These are phyloP conservation scores for Cryptocephalus primarius DNA, from an alignment of 2,888 invertebrate species.

Conservation along the genomic window DNA sequence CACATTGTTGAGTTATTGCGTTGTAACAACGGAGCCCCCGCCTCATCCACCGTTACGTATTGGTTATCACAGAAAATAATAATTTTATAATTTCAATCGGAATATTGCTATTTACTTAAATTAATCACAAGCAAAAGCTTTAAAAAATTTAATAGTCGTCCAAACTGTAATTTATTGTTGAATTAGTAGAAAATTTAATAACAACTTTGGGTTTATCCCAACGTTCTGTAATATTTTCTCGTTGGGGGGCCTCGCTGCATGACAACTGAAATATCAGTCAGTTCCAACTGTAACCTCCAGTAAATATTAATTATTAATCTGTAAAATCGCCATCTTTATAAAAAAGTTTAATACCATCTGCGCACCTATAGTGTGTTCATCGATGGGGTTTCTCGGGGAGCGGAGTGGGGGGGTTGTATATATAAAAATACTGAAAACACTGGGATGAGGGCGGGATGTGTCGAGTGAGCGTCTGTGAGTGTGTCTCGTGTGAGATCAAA, in stretches of 20 bases:
- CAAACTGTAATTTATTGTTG: no score
- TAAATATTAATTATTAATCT: conserved; percentile 16
- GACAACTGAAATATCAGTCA: conserved; percentile 24
- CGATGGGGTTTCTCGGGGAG: conserved; percentile 14
- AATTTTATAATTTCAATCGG: no score
- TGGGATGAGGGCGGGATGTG: conserved; percentile 6
- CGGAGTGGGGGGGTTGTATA: background rate
- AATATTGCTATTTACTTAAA: no score
- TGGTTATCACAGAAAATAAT: no score
- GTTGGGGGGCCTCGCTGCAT: background rate
- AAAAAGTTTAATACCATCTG: conserved; percentile 19
- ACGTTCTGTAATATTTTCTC: background rate
- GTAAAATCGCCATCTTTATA: background rate
- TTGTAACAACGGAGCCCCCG: background rate
- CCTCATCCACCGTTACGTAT: no score
- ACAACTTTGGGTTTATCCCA: no score
- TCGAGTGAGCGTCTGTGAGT: no score
- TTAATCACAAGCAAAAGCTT: no score
- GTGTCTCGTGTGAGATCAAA: conserved; percentile 16
- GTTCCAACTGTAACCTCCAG: conserved; percentile 24
- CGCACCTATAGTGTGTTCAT: conserved; percentile 5
- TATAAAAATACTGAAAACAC: conserved; percentile 26
- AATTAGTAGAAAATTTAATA: no score
- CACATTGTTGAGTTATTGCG: conserved; percentile 5
- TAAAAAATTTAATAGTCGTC: no score